phyloP scores from a whole-genome alignment of 2,797 vertebrate species.

The Hydrocynus forskahlii region DNA sequence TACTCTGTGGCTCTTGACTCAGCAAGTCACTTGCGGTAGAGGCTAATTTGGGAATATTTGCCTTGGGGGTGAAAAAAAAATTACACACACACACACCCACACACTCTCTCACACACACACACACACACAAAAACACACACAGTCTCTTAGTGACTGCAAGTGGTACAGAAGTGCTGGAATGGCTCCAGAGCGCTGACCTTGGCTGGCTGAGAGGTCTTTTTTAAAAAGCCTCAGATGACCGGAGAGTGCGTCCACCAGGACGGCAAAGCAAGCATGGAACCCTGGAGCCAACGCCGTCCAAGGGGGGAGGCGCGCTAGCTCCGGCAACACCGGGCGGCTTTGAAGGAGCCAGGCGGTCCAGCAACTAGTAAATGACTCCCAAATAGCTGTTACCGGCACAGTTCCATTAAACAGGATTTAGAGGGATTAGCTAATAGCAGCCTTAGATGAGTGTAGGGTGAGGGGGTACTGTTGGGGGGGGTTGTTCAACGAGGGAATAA shows the following conservation, averaged over 20 bases:
- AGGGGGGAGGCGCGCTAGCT: constrained; percentile 12
- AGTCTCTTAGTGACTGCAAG: constrained; percentile 40
- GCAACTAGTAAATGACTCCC: constrained; percentile 70
- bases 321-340: constrained; percentile 35
- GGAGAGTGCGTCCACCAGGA: constrained; percentile 23
- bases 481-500: constrained; percentile 51
- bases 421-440: constrained; percentile 81
- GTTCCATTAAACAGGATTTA: constrained; percentile 83
- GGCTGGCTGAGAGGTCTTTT: constrained; percentile 41
- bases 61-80: constrained; percentile 34
- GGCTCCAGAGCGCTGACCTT: constrained; percentile 48
- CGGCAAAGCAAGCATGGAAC: constrained; percentile 27
- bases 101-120: background rate
- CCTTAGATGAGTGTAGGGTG: constrained; percentile 57
- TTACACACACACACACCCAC: background rate
- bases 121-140: constrained; percentile 12
- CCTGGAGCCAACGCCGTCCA: constrained; percentile 27
- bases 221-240: constrained; percentile 18
- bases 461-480: constrained; percentile 5
- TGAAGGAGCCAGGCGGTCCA: constrained; percentile 54
- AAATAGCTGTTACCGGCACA: constrained; percentile 81
- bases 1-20: constrained; percentile 49
- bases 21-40: constrained; percentile 41
- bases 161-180: constrained; percentile 34
- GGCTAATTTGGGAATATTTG: constrained; percentile 51